phyloP scores from a whole-genome alignment of 2,888 invertebrate species.

The Apoderus coryli region DNA sequence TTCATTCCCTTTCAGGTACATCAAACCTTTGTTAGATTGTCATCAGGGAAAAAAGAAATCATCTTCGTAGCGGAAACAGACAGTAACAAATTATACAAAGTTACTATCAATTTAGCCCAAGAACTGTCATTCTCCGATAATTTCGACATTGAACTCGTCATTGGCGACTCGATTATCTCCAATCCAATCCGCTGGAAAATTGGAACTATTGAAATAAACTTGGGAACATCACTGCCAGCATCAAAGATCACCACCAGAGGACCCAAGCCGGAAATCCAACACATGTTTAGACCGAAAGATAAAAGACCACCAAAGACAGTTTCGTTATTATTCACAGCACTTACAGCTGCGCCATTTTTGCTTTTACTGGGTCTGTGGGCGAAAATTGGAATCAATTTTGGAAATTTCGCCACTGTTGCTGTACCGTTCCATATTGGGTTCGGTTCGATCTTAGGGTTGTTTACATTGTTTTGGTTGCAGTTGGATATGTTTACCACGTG shows the following conservation, averaged over 20 bases:
- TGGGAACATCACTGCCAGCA: conserved; percentile 10
- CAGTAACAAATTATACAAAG: conserved; percentile 61
- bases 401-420: conserved; percentile 70
- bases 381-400: conserved; percentile 72
- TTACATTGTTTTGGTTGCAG: conserved; percentile 82
- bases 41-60: conserved; percentile 61
- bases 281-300: conserved; percentile 85
- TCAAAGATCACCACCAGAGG: conserved; percentile 30
- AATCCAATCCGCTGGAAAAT: conserved; percentile 83
- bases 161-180: conserved; percentile 83
- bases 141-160: conserved; percentile 68
- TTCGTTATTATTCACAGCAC: conserved; percentile 78
- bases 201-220: conserved; percentile 46
- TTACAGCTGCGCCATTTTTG: conserved; percentile 70
- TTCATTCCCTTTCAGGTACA: conserved; percentile 41
- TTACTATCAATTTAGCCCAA: conserved; percentile 69
- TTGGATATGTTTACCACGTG: conserved; percentile 94
- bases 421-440: conserved; percentile 82
- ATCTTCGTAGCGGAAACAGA: conserved; percentile 90
- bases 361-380: conserved; percentile 76
- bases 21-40: conserved; percentile 76
- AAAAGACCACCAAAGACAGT: conserved; percentile 76
- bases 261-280: conserved; percentile 47
- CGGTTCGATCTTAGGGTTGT: conserved; percentile 75
- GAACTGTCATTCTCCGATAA: conserved; percentile 67